A percentile compares a stretch with the other conserved stretches of the same genome.
Evolutionary conservation across 2,113 vertebrate genomes (phyloP).

Genomic region (Maccullochella peelii): DNA sequence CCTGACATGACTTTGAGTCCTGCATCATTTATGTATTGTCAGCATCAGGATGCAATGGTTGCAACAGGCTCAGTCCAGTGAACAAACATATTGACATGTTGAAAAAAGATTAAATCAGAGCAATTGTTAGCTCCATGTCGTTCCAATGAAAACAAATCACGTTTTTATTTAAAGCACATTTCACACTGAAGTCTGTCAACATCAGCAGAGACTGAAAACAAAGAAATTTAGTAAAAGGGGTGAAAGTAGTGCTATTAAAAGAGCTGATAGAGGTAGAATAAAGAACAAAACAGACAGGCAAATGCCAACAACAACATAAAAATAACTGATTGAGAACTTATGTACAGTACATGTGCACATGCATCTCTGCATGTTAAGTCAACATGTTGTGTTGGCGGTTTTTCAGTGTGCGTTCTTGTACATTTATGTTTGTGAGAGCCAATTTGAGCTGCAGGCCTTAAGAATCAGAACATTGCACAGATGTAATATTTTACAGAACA

Average conservation of each 20-base stretch:
- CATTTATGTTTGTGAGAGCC: not conserved
- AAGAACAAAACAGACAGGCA: not conserved
- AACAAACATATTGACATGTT: constrained; percentile 73
- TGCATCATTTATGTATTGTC: constrained; percentile 82
- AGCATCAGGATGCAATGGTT: constrained; percentile 72
- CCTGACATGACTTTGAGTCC: constrained; percentile 68
- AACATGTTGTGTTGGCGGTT: not conserved
- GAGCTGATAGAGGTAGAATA: not conserved
- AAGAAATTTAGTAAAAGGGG: not conserved
- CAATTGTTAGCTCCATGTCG: constrained; percentile 17
- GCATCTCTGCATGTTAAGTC: constrained; percentile 21
- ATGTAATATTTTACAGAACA: no score
- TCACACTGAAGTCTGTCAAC: constrained; percentile 2
- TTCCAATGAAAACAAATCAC: constrained; percentile 40
- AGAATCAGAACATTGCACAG: not conserved
- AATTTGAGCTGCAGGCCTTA: not conserved
- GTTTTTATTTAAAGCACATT: constrained; percentile 37
- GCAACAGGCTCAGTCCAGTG: constrained; percentile 63
- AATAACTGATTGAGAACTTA: no score
- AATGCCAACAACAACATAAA: not conserved
- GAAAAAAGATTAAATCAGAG: constrained; percentile 62
- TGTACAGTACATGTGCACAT: not conserved
- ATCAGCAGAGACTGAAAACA: constrained; percentile 14
- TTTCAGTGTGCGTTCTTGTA: not conserved
- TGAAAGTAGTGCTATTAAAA: not conserved